Base-by-base conservation (phyloP, 2,888 invertebrate species). In the Caenorhabditis sp. region DNA sequence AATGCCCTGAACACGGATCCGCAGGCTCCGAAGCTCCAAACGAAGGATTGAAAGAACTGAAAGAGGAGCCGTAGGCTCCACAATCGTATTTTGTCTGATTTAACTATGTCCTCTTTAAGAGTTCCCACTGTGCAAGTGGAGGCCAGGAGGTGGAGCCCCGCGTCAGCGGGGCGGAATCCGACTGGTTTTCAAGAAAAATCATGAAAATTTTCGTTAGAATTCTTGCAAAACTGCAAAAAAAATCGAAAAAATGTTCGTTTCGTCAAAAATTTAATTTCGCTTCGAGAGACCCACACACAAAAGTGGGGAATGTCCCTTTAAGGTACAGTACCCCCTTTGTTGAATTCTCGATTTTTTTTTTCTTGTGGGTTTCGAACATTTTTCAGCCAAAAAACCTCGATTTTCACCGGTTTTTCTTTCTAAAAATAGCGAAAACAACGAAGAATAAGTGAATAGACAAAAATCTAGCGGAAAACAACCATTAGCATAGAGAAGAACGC, bases 281-380 rank as follows among this genome's bases (percentile, higher is more conserved):
- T 2, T 5, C 26, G 26, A 54, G n/a, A n/a, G 19, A 24, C 22
- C 47, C 22, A 54, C 12, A 0, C 2, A 1, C 1, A 5, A 54
- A 54, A 24, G 6, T 54, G 3, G 8, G 24, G 14, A 2, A 54
- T 26, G 54, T 14, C 19, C 54, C 26, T 54, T 54, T 26, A 24
- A 54, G 54, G 10, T 54, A 54, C 54, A 54, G 54, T 54, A 54
- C n/a, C n/a, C n/a, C n/a, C n/a, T n/a, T n/a, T n/a, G n/a, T n/a
- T n/a, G n/a, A n/a, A 19, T 51, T 12, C 22, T 51, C 19, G 1
- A 14, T 28, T 28, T n/a, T 35, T 59, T 35, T 59, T 31, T 8
- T 19, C 19, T 2, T n/a, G 2, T 1, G 1, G 19, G n/a, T 47
- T 47, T 47, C 19, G 5, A 0, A 0, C 5, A 19, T 47, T 19